Evolutionary conservation across 2,888 invertebrate genomes (phyloP), one percentile per base, ranked within the genome.

Genomic region (Dryadula phaetusa): DNA sequence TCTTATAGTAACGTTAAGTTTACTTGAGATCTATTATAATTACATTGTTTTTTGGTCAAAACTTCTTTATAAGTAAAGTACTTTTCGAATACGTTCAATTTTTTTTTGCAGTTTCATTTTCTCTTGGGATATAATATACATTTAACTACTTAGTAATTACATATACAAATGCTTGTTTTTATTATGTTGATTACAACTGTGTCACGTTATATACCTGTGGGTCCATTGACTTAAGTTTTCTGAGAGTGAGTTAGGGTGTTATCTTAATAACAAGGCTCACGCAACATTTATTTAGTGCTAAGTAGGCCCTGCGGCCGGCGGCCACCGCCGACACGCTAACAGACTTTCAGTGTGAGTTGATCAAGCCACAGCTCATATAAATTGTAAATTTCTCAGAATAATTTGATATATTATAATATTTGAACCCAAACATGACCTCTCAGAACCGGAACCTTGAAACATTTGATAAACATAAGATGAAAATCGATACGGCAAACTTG

Each of bases 401-500:
- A 16, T 44, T 8, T 16, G 14, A 44, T 44, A 20, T 62, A 40
- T 37, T 46, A 47, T n/a, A 22, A 60, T 34, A 60, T 46, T 34
- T 70, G 70, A 70, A 62, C 70, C 64, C 71, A 73, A 67, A 72
- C 67, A 61, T 71, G 74, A 71, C 70, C 73, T 71, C 67, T 66
- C 66, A 37, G 52, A 64, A 32, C 64, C 58, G 79, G 76, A 85
- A 90, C 90, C 91, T 91, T 90, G 90, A 90, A 90, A 88, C 87
- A 85, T 85, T 83, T 86, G 82, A 85, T 88, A 87, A 89, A 88
- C 89, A 86, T 82, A 82, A 88, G 88, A 90, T 88, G 91, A 88
- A 90, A 92, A 92, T 92, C 91, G 90, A 92, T 91, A 86, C 80
- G 80, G 82, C 83, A 85, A 89, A 90, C 85, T 90, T 89, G 84